Conservation (phyloP, 2,113 vertebrate genomes). For the Nyctereutes procyonoides region DNA sequence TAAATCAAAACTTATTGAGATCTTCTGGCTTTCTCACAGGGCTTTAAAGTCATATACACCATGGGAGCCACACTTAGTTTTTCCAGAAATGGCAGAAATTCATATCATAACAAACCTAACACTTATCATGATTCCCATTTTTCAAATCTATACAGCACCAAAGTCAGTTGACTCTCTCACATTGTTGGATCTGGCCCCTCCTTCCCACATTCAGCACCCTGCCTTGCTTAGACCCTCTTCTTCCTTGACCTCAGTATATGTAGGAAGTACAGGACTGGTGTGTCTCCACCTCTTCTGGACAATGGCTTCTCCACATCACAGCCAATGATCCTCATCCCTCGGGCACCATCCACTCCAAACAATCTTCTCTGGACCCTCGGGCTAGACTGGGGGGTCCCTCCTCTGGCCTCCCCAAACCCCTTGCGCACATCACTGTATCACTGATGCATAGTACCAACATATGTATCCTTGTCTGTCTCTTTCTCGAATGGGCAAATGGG, state of each 20-base stretch:
- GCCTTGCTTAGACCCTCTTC: background rate
- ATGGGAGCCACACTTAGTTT: background rate
- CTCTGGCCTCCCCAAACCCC: background rate
- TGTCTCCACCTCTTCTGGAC: background rate
- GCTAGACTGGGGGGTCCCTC: background rate
- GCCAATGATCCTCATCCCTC: background rate
- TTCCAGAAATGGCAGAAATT: background rate
- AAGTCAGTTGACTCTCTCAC: background rate
- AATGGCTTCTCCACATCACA: background rate
- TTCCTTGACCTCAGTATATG: background rate
- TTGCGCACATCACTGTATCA: background rate
- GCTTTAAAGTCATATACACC: background rate
- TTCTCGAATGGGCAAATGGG: background rate
- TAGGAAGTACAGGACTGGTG: rapidly evolving
- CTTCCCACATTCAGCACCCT: too few relatives aligned
- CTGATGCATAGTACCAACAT: rapidly evolving
- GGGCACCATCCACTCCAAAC: background rate
- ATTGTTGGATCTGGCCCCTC: background rate
- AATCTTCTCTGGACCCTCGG: background rate
- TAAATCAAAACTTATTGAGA: background rate
- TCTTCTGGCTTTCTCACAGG: background rate
- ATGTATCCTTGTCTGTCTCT: background rate
- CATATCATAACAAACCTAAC: background rate
- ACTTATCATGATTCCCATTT: background rate
- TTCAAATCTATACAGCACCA: background rate